A percentile compares a stretch with the other conserved stretches of the same genome.
Conservation (phyloP, 2,888 invertebrate genomes). For the Eupeodes luniger region DNA sequence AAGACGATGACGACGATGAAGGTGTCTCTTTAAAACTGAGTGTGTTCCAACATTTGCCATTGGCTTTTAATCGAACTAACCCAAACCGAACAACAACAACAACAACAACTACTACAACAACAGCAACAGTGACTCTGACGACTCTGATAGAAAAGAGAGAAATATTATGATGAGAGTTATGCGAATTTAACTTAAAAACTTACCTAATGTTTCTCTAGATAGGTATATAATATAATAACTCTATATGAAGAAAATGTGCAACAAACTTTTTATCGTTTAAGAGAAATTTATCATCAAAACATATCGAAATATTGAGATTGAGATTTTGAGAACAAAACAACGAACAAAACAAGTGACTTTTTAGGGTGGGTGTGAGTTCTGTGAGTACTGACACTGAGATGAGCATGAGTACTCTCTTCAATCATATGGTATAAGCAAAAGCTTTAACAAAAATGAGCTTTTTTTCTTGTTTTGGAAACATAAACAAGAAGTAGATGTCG, state of each 20-base stretch:
- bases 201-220: conserved; percentile 8
- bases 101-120: no score
- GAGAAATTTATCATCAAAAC: conserved; percentile 18
- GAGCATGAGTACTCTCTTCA: conserved; percentile 23
- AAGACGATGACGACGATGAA: not conserved
- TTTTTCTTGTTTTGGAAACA: conserved; percentile 31
- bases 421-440: conserved; percentile 32
- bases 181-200: conserved; percentile 22
- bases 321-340: not conserved
- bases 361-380: no score
- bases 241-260: conserved; percentile 10
- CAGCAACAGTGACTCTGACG: not conserved
- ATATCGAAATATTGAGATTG: conserved; percentile 1
- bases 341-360: conserved; percentile 36
- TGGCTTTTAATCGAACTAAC: conserved; percentile 64
- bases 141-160: conserved; percentile 4
- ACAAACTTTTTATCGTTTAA: conserved; percentile 15
- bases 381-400: not conserved
- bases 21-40: conserved; percentile 71
- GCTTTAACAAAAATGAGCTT: conserved; percentile 39
- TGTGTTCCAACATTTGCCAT: conserved; percentile 57
- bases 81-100: not conserved
- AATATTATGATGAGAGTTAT: conserved; percentile 3
- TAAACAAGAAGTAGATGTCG: conserved; percentile 21
- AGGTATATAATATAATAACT: not conserved